Evolutionary conservation across 2,797 vertebrate genomes (phyloP), one percentile per base, ranked within the genome.

Genomic region (Aulostomus chinensis): DNA sequence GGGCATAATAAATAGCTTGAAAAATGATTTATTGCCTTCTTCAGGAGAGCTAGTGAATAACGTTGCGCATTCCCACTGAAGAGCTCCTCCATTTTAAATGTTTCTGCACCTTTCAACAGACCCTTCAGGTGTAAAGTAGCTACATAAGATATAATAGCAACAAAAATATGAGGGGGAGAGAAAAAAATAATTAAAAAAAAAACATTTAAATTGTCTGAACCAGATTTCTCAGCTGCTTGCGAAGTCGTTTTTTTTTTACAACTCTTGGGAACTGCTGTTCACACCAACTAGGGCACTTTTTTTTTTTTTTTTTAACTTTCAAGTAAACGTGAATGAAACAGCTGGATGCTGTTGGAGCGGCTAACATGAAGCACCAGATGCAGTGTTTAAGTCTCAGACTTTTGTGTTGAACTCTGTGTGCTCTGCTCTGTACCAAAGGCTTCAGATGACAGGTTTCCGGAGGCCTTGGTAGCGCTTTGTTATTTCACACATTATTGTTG

Each of bases 401-500:
- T n/a, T 13, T 59, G 54, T 43, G 62, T 41, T 78, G 83, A 84
- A 84, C 84, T 81, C 31, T 71, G 36, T 8, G 12, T 66, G 65
- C 66, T 78, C 69, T 26, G 66, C 60, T 60, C 9, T 54, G 61
- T 59, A 17, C 68, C 63, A 64, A 50, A 71, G 57, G 62, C 72
- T 78, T 77, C 75, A 39, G 67, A 70, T 63, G 80, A 68, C 78
- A 70, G 71, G 65, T 83, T n/a, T 80, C 71, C 54, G 25, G 54
- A 68, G 63, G 72, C 66, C 59, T 51, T 34, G 61, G 51, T 58
- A 16, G 53, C 32, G 68, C 73, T 85, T 83, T 87, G 81, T 85
- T 86, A 73, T 81, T 84, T 76, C 54, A 56, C 58, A 68, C 59
- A 83, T 81, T 78, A 76, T 85, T 84, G 81, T 81, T 86, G 78